phyloP scores from a whole-genome alignment of 2,888 invertebrate species.

The Diadromus collaris region DNA sequence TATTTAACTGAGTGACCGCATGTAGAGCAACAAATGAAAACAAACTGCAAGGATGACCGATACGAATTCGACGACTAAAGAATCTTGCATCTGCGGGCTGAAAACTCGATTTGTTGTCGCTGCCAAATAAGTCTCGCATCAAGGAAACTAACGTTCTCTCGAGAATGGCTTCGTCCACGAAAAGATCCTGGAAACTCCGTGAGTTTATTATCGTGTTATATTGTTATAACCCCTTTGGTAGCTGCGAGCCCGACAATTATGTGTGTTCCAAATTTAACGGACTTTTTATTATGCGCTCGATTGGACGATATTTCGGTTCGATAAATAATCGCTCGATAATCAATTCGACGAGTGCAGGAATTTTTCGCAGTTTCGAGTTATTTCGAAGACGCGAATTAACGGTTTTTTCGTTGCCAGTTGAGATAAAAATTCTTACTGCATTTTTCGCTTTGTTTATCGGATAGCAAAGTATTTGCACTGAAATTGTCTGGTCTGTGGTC shows the following conservation, averaged over 20 bases:
- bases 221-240: slow-evolving; percentile 23
- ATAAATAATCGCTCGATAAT: too few relatives aligned
- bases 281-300: neutral
- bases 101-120: slow-evolving; percentile 74
- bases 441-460: too few relatives aligned
- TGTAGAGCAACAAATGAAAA: neutral
- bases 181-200: slow-evolving; percentile 93
- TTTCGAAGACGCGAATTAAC: too few relatives aligned
- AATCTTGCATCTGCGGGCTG: slow-evolving; percentile 69
- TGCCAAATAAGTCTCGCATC: slow-evolving; percentile 77
- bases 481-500: too few relatives aligned
- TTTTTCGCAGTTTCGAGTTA: too few relatives aligned
- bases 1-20: slow-evolving; percentile 5
- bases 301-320: too few relatives aligned
- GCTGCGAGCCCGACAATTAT: neutral
- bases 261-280: neutral
- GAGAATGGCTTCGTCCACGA: slow-evolving; percentile 81
- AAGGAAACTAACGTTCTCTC: slow-evolving; percentile 68
- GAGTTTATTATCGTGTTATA: slow-evolving; percentile 79
- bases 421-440: too few relatives aligned
- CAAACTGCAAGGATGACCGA: slow-evolving; percentile 68
- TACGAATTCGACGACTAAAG: slow-evolving; percentile 70
- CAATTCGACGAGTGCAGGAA: too few relatives aligned
- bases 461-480: too few relatives aligned
- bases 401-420: too few relatives aligned